Evolutionary conservation across 2,113 vertebrate species (phyloP), one percentile per base, ranked within the genome.

Genomic region (Geococcyx californianus): DNA sequence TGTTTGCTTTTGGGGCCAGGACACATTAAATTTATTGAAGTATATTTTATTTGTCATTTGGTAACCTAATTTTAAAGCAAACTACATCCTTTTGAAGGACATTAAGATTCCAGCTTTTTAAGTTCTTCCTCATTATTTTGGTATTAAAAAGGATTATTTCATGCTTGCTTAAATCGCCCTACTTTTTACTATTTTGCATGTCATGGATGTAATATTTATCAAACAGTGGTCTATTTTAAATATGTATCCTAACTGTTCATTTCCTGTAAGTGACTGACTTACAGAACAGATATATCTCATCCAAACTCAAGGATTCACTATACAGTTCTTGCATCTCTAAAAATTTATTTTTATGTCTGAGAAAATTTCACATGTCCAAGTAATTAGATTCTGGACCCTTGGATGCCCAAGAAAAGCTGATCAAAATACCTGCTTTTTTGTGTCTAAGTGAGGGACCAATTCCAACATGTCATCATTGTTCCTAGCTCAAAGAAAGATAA

Each of bases 181-280:
- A 85, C 67, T 90, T 96, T 82, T 87, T 76, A 31, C 45, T 94
- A 25, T 84, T 96, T 96, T 96, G 62, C 84, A 95, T 94, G 31
- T 87, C 36, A 81, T 36, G 56, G 76, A 84, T 92, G 52, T 76
- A 94, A 87, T 89, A 73, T 85, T 94, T 90, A 86, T 90, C 87
- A 94, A 82, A 94, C 87, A 70, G 54, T 90, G 72, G 29, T 67
- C 91, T 83, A 63, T 76, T 96, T 96, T 52, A 91, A 83, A 81
- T 62, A 76, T 0, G 0, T 54, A 77, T 62, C 24, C 58, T 60
- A 91, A 52, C 34, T 67, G 54, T 77, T 85, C 49, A 44, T 92
- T 92, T 95, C 91, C 62, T 87, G 6, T 55, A 34, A 80, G 19
- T 75, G 51, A 29, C 26, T 88, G 45, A 74, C 47, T 90, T 58